These are phyloP conservation scores for Bubalus kerabau DNA, from an alignment of 2,113 vertebrate species.

Conservation along the genomic window DNA sequence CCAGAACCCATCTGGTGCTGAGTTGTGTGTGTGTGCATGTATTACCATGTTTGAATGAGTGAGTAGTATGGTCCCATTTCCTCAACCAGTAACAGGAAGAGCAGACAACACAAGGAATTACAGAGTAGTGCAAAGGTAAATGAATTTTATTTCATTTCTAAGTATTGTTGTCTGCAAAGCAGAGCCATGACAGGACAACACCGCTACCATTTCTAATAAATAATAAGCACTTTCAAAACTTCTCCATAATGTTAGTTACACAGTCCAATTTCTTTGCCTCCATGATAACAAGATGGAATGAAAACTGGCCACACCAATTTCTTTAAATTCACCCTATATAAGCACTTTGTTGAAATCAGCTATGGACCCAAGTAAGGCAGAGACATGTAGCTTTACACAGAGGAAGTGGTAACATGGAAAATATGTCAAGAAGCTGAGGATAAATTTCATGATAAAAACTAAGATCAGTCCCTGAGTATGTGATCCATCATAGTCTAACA, in stretches of 20 bases:
- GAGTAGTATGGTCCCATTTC: neutral
- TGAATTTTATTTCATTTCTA: neutral
- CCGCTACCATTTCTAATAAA: neutral
- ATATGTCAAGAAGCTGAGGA: neutral
- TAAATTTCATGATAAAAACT: neutral
- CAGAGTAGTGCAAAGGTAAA: neutral
- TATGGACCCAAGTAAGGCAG: neutral
- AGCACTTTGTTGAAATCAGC: neutral
- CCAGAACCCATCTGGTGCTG: neutral
- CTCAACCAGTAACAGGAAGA: neutral
- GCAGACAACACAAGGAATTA: neutral
- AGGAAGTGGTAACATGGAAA: neutral
- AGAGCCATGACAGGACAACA: accelerated
- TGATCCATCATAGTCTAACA: neutral
- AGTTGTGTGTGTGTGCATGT: neutral
- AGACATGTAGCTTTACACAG: neutral
- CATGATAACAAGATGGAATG: neutral
- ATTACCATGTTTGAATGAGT: neutral
- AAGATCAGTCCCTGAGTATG: neutral
- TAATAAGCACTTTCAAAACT: neutral
- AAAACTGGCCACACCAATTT: neutral
- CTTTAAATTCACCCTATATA: neutral
- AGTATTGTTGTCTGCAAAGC: neutral
- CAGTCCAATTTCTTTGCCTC: neutral
- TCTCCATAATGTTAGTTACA: neutral